Base-by-base conservation (phyloP, 2,888 invertebrate species). In the Drosophila mulleri region DNA sequence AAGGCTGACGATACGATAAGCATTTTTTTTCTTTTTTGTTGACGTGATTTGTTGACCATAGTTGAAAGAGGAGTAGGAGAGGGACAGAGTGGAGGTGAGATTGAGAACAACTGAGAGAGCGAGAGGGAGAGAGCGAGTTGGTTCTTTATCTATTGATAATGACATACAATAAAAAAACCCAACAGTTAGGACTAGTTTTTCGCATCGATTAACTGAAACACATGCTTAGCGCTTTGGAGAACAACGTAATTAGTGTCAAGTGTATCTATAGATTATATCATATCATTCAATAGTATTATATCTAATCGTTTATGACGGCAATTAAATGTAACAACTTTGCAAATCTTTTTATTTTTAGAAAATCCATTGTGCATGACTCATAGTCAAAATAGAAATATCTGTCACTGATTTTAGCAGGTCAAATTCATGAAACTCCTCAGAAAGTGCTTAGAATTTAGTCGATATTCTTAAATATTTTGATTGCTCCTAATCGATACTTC, bases 1-100 rank as follows among this genome's bases (percentile, higher is more conserved):
- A 84, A 80, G 76, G 37, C 44, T 39, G 35, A 45, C 41, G 47
- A 76, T 62, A 59, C 61, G 75, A 79, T 78, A 78, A 63, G 60
- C 66, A 14, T 42, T 16, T 18, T 29, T 35, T 23, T 54, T 2
- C n/a, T 44, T 16, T 29, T 20, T 35, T 41, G 14, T 37, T 54
- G 52, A 59, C 48, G 58, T 75, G 62, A 69, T 63, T 79, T 64
- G 42, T 64, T 64, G 72, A 60, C 59, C 54, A 44, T 41, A 26
- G 7, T 42, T 18, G 4, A 14, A 14, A 2, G 3, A 16, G 52
- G n/a, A n/a, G n/a, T n/a, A 14, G 11, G 20, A 8, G 45, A 23
- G 45, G 3, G 8, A 26, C 11, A 3, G 9, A 42, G 5, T 18
- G 18, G n/a, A 7, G 16, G 39, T 2, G 26, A 5, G 0, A 32